Percentiles rank a stretch among this genome's conserved stretches.
Evolutionary conservation across 2,797 vertebrate genomes (phyloP).

Genomic region (Novumbra hubbsi): DNA sequence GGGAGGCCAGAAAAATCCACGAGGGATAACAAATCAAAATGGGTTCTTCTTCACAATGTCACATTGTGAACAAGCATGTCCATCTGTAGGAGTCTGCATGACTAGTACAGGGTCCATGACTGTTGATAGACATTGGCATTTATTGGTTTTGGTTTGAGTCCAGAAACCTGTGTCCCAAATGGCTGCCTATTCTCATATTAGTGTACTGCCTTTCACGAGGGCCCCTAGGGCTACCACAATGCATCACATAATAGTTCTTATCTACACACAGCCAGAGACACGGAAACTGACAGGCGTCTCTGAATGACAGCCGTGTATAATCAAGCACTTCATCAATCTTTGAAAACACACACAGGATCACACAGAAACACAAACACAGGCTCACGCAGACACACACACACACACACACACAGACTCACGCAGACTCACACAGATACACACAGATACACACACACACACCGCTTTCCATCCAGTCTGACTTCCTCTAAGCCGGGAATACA

Average conservation of each 20-base stretch:
- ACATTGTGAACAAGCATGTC: no score
- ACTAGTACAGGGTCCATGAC: neutral
- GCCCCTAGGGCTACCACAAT: neutral
- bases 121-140: neutral
- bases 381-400: constrained; percentile 13
- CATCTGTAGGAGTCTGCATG: neutral
- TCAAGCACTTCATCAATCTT: constrained; percentile 56
- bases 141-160: neutral
- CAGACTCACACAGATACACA: constrained; percentile 4
- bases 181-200: neutral
- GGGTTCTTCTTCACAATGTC: neutral
- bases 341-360: constrained; percentile 34
- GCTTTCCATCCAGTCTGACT: constrained; percentile 27
- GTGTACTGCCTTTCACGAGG: neutral
- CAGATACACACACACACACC: constrained; percentile 8
- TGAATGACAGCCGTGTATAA: constrained; percentile 56
- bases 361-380: constrained; percentile 18
- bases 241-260: constrained; percentile 6
- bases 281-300: constrained; percentile 11
- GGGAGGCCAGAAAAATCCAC: neutral
- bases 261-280: constrained; percentile 17
- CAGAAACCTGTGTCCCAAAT: neutral
- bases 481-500: constrained; percentile 58
- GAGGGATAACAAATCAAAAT: neutral
- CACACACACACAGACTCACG: neutral